Percentiles rank a stretch among this genome's conserved stretches.
These are phyloP conservation scores for Caradrina clavipalpis DNA, from an alignment of 2,888 invertebrate genomes.

Conservation along the genomic window DNA sequence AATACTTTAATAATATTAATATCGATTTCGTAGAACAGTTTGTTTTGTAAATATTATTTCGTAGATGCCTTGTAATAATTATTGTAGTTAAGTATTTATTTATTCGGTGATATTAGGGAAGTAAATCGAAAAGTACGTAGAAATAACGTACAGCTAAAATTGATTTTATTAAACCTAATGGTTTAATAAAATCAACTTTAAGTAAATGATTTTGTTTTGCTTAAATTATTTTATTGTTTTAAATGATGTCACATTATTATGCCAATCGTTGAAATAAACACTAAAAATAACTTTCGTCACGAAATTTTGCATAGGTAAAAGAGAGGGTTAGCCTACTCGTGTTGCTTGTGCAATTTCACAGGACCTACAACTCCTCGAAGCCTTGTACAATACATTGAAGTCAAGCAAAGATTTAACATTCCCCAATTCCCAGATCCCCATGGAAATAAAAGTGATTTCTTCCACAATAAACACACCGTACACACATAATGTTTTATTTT, in stretches of 20 bases:
- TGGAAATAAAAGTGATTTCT: constrained; percentile 57
- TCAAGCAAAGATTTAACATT: constrained; percentile 5
- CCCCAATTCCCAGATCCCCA: constrained; percentile 20
- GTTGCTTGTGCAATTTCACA: neutral
- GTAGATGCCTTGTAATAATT: constrained; percentile 2
- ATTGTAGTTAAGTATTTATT: neutral
- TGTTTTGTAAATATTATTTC: constrained; percentile 15
- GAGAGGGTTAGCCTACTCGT: neutral
- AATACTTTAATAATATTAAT: constrained; percentile 14
- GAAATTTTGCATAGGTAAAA: no score
- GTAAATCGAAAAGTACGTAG: no score
- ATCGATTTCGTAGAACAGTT: constrained; percentile 39
- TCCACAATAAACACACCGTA: constrained; percentile 60
- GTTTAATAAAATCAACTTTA: no score
- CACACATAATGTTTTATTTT: constrained; percentile 77
- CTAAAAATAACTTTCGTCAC: no score
- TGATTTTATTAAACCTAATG: no score
- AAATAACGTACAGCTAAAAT: no score
- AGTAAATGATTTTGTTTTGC: neutral
- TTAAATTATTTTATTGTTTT: neutral
- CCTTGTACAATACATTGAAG: neutral
- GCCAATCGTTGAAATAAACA: no score
- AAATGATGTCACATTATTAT: neutral
- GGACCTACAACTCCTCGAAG: neutral
- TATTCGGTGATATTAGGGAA: neutral